These are phyloP conservation scores for Pseudorhiza aurosa DNA, from an alignment of 30 jellyfish, hydroid and myxozoan species.

Conservation along the genomic window DNA sequence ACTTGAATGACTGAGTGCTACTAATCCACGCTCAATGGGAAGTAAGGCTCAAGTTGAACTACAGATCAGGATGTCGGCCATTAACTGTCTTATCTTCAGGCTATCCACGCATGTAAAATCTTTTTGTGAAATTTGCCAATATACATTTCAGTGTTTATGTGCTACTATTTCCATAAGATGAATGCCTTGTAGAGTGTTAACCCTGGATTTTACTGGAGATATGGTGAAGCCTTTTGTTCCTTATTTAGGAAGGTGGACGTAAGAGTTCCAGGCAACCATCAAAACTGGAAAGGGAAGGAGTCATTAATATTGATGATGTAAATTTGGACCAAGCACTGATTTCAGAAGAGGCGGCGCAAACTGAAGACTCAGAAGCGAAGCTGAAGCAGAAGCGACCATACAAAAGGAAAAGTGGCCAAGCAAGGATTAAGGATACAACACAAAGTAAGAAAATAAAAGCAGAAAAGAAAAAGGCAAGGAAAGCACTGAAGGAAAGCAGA, in stretches of 20 bases:
- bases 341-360: slow-evolving; percentile 56
- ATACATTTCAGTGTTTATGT: no score
- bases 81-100: no score
- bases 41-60: no score
- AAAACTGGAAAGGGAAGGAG: slow-evolving; percentile 86
- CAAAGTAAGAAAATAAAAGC: slow-evolving; percentile 75
- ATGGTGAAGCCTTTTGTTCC: no score
- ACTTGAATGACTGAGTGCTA: no score
- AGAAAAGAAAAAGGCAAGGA: slow-evolving; percentile 67
- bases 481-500: slow-evolving; percentile 59
- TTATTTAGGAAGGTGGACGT: slow-evolving; percentile 95
- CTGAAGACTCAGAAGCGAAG: slow-evolving; percentile 15
- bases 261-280: slow-evolving; percentile 84
- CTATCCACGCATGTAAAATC: no score
- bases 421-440: slow-evolving; percentile 86
- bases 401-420: slow-evolving; percentile 64
- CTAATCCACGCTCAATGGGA: no score
- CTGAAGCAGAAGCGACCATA: slow-evolving; percentile 56
- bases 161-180: no score
- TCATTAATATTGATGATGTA: slow-evolving; percentile 82
- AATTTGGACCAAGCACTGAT: slow-evolving; percentile 77
- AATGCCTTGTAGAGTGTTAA: no score
- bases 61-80: no score
- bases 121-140: no score
- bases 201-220: no score